Conservation (phyloP, 2,888 invertebrate genomes). For the Tetragonisca angustula region DNA sequence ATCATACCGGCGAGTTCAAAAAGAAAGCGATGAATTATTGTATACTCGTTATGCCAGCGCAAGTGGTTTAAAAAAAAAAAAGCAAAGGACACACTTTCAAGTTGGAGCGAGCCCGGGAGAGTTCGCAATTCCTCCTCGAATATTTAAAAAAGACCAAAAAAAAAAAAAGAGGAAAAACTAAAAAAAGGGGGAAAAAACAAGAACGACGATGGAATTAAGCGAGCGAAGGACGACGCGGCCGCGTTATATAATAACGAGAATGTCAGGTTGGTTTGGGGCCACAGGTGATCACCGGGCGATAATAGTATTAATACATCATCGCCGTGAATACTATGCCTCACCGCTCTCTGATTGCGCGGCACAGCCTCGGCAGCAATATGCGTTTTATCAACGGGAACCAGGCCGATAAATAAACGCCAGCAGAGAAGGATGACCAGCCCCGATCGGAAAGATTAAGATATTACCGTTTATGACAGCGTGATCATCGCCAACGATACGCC, state of each 20-base stretch:
- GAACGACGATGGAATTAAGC: slow-evolving; percentile 72
- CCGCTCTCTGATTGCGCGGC: slow-evolving; percentile 78
- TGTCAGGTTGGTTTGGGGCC: slow-evolving; percentile 60
- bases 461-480: slow-evolving; percentile 17
- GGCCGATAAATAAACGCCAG: slow-evolving; percentile 64
- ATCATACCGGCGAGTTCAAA: too few species aligned
- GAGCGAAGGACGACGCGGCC: slow-evolving; percentile 72
- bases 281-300: slow-evolving; percentile 78
- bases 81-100: too few species aligned
- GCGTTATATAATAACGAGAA: slow-evolving; percentile 77
- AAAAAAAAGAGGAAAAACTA: too few species aligned
- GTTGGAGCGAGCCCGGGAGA: too few species aligned
- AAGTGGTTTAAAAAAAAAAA: too few species aligned
- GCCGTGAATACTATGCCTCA: slow-evolving; percentile 73
- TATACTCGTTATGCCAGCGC: too few species aligned
- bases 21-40: too few species aligned
- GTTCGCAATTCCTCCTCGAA: too few species aligned
- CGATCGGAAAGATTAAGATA: slow-evolving; percentile 48
- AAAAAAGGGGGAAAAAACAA: slow-evolving; percentile 5
- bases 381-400: slow-evolving; percentile 69
- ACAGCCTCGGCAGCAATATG: slow-evolving; percentile 63
- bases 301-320: slow-evolving; percentile 82
- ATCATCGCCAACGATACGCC: slow-evolving; percentile 19
- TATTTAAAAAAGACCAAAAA: background rate
- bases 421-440: slow-evolving; percentile 30